Evolutionary conservation across 1,140 invertebrate genomes (phyloP).

Genomic region (Andricus grossulariae): DNA sequence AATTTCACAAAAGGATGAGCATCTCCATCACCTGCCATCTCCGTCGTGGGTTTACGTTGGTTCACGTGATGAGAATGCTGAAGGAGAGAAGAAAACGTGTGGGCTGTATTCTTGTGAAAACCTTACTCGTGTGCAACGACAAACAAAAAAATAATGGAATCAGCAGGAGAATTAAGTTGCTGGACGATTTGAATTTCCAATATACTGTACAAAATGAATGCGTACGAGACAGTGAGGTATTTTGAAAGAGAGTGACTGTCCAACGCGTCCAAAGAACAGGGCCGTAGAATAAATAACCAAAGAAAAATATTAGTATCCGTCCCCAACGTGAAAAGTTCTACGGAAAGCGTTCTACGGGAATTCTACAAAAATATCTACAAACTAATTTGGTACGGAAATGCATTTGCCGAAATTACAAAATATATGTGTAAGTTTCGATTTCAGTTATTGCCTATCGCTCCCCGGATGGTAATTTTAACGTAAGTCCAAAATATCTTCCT

Average conservation of each 20-base stretch:
- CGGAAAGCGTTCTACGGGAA: no score
- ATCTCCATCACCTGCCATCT: background rate
- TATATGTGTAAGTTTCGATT: no score
- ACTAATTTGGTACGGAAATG: no score
- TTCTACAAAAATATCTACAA: no score
- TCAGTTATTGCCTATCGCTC: no score
- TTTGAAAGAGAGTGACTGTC: background rate
- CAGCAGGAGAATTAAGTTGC: constrained; percentile 14
- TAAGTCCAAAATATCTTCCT: no score
- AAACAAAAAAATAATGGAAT: constrained; percentile 12
- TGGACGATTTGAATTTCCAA: constrained; percentile 26
- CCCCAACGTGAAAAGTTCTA: no score
- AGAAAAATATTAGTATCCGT: no score
- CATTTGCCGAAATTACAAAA: no score
- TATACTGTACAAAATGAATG: constrained; percentile 1
- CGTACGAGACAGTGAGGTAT: background rate
- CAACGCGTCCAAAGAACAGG: background rate
- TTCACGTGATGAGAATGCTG: constrained; percentile 18
- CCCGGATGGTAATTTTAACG: no score
- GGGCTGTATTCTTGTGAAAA: background rate
- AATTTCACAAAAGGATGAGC: constrained; percentile 25
- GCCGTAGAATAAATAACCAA: background rate
- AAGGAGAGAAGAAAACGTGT: constrained; percentile 19
- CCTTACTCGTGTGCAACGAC: background rate
- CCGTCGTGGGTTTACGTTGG: background rate